Conservation (phyloP, 2,888 invertebrate species). For the Psococerastis gibbosa region DNA sequence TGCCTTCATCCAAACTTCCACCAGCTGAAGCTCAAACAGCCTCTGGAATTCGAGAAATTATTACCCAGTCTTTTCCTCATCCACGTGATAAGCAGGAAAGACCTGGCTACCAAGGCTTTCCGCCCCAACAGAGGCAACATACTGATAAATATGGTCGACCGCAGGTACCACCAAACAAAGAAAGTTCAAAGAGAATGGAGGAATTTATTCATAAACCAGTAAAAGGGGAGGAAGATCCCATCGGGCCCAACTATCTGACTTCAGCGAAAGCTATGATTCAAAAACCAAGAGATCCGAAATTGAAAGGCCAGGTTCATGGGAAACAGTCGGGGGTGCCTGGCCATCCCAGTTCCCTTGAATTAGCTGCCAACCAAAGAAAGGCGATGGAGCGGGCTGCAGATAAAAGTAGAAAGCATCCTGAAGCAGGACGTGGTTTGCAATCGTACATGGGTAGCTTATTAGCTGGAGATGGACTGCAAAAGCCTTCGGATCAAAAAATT, state of each 20-base stretch:
- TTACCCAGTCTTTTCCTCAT: background rate
- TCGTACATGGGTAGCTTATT: no score
- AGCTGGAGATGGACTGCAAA: no score
- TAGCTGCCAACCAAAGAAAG: no score
- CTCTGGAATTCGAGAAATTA: conserved; percentile 7
- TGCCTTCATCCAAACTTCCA: no score
- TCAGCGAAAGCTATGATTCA: background rate
- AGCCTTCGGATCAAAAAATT: no score
- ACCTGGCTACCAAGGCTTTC: no score
- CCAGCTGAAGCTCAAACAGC: background rate
- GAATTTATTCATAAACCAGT: background rate
- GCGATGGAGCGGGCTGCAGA: no score
- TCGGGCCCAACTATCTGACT: background rate
- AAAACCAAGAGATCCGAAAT: background rate
- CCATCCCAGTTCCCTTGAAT: no score
- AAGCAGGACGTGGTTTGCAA: no score
- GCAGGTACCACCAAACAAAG: background rate
- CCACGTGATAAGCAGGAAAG: background rate
- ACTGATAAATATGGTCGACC: background rate
- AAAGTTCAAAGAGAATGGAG: background rate
- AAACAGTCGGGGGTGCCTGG: no score
- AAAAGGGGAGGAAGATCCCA: background rate
- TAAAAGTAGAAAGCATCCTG: no score
- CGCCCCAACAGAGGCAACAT: background rate
- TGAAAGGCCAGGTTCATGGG: no score